Evolutionary conservation across 2,888 invertebrate species (phyloP).

Genomic region (Pheosia tremula): DNA sequence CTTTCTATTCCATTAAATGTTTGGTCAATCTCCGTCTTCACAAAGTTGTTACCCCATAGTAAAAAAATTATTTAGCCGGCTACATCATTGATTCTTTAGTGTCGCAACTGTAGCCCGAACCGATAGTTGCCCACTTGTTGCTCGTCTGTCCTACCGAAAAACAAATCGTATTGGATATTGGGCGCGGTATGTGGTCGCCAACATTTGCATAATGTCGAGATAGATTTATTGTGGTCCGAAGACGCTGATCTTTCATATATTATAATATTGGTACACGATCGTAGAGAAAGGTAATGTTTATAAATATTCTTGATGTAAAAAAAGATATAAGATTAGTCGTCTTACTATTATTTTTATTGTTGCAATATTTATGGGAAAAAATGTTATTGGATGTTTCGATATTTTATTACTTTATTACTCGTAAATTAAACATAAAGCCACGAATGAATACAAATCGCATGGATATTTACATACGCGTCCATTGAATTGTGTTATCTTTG

Average conservation of each 20-base stretch:
- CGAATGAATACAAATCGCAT: too few species aligned
- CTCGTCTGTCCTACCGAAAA: constrained; percentile 6
- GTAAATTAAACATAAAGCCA: not conserved
- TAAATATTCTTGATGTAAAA: constrained; percentile 3
- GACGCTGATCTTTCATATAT: constrained; percentile 32
- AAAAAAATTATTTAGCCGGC: too few species aligned
- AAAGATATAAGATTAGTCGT: not conserved
- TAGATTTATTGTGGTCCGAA: constrained; percentile 34
- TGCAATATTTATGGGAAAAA: not conserved
- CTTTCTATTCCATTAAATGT: too few species aligned
- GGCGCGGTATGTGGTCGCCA: constrained; percentile 33
- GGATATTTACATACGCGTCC: too few species aligned
- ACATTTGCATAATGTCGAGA: constrained; percentile 37
- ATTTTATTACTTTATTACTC: constrained; percentile 3
- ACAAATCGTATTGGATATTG: constrained; percentile 24
- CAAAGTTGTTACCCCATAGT: too few species aligned
- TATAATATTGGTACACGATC: constrained; percentile 17
- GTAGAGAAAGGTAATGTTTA: constrained; percentile 28
- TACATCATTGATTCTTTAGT: not conserved
- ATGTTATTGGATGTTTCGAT: not conserved
- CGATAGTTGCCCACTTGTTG: not conserved
- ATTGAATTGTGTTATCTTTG: too few species aligned
- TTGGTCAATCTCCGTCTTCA: too few species aligned
- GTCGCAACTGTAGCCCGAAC: not conserved
- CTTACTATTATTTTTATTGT: not conserved